Evolutionary conservation across 2,113 vertebrate species (phyloP).

Genomic region (Pseudois nayaur): DNA sequence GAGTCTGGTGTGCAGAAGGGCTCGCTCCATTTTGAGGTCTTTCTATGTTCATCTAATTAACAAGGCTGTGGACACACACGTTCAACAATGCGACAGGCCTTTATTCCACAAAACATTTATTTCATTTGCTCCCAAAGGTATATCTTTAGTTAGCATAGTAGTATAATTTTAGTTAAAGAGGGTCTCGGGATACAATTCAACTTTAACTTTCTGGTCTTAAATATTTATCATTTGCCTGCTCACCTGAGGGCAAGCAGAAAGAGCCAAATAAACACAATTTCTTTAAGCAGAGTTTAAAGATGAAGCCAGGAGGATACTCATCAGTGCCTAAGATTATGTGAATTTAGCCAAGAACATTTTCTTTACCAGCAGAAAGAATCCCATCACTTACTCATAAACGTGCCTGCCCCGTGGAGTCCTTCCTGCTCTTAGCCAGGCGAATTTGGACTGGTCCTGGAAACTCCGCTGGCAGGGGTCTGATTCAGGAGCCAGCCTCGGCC

Average conservation of each 20-base stretch:
- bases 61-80: not conserved
- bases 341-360: not conserved
- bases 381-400: accelerated
- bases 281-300: not conserved
- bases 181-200: not conserved
- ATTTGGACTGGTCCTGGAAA: not conserved
- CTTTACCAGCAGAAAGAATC: not conserved
- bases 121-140: not conserved
- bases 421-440: accelerated
- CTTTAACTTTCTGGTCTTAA: not conserved
- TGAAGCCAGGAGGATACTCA: not conserved
- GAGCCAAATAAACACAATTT: not conserved
- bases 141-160: not conserved
- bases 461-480: accelerated
- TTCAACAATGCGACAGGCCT: not conserved
- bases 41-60: not conserved
- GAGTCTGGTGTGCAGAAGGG: not conserved
- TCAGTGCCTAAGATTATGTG: not conserved
- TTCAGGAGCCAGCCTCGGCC: accelerated
- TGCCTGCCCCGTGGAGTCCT: accelerated
- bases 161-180: not conserved
- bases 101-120: not conserved
- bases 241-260: not conserved
- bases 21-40: accelerated
- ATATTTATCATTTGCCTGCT: not conserved